Evolutionary conservation across 1,140 invertebrate species (phyloP).

Genomic region (Ganaspis sp.): DNA sequence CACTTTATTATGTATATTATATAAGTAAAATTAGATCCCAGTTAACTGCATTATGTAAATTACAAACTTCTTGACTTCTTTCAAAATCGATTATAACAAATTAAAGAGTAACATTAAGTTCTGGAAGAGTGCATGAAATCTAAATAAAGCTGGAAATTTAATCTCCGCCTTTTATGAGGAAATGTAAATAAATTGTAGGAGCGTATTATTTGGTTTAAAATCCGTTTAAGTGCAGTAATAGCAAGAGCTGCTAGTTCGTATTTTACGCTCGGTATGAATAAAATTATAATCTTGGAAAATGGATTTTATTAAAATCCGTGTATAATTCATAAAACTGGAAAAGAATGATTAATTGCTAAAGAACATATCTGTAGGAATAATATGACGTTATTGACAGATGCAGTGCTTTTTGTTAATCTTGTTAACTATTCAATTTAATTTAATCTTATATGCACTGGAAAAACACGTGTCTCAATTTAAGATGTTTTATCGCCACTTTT

Average conservation of each 20-base stretch:
- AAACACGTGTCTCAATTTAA: too few species aligned
- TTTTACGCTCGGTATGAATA: background rate
- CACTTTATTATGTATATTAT: too few species aligned
- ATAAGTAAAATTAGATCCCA: too few species aligned
- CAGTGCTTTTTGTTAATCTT: too few species aligned
- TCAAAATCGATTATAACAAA: slow-evolving; percentile 6
- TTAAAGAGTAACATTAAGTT: background rate
- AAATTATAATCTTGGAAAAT: background rate
- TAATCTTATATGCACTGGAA: too few species aligned
- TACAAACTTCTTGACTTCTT: too few species aligned
- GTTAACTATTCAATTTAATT: too few species aligned
- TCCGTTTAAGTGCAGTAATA: background rate
- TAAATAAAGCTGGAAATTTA: background rate
- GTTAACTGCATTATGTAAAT: too few species aligned
- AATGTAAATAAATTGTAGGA: background rate
- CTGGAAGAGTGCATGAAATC: background rate
- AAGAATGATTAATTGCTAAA: background rate
- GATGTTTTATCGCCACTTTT: too few species aligned
- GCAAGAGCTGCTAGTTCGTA: background rate
- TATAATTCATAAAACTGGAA: background rate
- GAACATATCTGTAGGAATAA: background rate
- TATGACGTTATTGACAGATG: too few species aligned
- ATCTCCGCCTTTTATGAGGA: background rate
- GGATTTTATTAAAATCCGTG: background rate
- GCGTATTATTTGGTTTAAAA: background rate